phyloP scores from a whole-genome alignment of 2,888 invertebrate species.

The Teinopalpus imperialis region DNA sequence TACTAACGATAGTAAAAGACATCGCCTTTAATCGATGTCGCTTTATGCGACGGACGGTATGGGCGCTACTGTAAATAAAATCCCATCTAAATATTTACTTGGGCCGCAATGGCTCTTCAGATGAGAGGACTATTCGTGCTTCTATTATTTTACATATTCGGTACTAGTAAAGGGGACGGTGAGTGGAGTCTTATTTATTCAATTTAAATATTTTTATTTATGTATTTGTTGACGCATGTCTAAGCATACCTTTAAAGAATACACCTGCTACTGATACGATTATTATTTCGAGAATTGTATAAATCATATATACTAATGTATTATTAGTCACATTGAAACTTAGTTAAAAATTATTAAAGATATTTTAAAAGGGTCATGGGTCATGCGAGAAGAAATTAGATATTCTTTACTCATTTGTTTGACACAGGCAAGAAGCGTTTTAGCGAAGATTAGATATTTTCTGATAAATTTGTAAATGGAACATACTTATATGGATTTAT shows the following conservation, averaged over 20 bases:
- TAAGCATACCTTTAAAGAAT: constrained; percentile 38
- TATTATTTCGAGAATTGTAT: too few relatives aligned
- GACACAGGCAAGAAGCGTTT: too few relatives aligned
- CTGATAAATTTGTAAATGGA: too few relatives aligned
- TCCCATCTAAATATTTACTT: constrained; percentile 55
- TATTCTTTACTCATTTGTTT: too few relatives aligned
- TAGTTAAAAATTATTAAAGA: too few relatives aligned
- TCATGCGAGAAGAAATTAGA: too few relatives aligned
- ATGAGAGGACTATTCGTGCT: constrained; percentile 56
- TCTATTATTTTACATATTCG: constrained; percentile 63
- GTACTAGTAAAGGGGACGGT: constrained; percentile 58
- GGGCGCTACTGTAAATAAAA: constrained; percentile 63
- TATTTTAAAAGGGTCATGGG: too few relatives aligned
- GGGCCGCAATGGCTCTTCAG: constrained; percentile 70
- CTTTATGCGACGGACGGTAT: constrained; percentile 55
- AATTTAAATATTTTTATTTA: constrained; percentile 41
- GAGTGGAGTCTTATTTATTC: constrained; percentile 59
- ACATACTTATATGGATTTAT: too few relatives aligned
- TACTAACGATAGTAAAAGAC: constrained; percentile 34
- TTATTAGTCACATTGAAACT: too few relatives aligned
- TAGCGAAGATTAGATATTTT: too few relatives aligned
- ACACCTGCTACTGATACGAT: too few relatives aligned
- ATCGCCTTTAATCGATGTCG: constrained; percentile 37
- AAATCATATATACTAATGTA: too few relatives aligned
- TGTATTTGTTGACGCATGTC: constrained; percentile 45